Evolutionary conservation across 2,113 vertebrate genomes (phyloP), one percentile per base, ranked within the genome.

Genomic region (Geococcyx californianus): DNA sequence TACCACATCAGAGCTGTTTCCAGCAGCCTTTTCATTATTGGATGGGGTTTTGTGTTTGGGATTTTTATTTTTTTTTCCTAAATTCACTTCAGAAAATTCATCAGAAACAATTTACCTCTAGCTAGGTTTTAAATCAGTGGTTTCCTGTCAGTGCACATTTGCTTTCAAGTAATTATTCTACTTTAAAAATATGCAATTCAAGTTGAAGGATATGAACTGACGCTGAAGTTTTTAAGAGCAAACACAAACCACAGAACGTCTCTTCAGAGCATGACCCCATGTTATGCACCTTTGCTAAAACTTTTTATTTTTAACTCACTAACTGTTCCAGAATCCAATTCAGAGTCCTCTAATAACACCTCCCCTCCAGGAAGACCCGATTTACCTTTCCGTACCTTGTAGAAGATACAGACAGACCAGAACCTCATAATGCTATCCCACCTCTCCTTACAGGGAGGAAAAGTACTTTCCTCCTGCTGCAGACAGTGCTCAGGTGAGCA

Each of bases 61-160:
- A 47, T 55, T 67, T 68, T 66, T 42, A 54, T 36, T 34, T 34
- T 23, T 47, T 44, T 49, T 29, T 24, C 34, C 62, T 77, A 16
- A 95, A 94, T 55, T 79, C 49, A 66, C 44, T 78, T 72, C 81
- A 73, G n/a, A n/a, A n/a, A n/a, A n/a, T n/a, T n/a, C 69, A 75
- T 93, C 66, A 83, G 70, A 95, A 95, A 93, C 54, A 87, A 82
- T 87, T 92, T 72, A 68, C 64, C 60, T 85, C 76, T 63, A 75
- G 42, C 72, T 52, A 94, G 54, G 38, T 94, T 97, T 97, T 87
- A 95, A 89, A 86, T 72, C 73, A 63, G 85, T 42, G 28, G 52
- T 76, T 81, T 69, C 49, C 47, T 76, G 72, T 81, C 89, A 81
- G 10, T 8, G 1, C 36, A n/a, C 17, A 33, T 84, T 87, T 73